These are phyloP conservation scores for Scaptomyza cyrtandrae DNA, from an alignment of 2,888 invertebrate genomes.

Conservation along the genomic window DNA sequence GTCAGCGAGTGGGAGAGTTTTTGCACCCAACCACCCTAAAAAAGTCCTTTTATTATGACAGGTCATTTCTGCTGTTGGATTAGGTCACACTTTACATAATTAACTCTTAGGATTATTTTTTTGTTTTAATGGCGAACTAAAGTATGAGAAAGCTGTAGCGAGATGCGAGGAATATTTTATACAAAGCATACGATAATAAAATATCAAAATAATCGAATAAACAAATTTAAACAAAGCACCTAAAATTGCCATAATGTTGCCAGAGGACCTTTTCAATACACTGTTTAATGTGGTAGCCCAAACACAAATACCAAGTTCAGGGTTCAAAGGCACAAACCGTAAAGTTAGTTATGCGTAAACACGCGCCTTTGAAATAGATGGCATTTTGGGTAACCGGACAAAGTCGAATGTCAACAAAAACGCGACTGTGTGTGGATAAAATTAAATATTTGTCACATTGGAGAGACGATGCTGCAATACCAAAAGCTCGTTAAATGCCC, in stretches of 20 bases:
- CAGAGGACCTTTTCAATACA: not conserved
- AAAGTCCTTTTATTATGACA: constrained; percentile 50
- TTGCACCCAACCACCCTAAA: constrained; percentile 8
- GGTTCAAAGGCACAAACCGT: constrained; percentile 57
- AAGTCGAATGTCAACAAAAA: constrained; percentile 63
- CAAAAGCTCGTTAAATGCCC: constrained; percentile 39
- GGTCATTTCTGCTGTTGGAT: constrained; percentile 49
- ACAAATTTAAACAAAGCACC: not conserved
- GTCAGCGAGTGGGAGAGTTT: constrained; percentile 33
- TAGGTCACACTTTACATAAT: constrained; percentile 77
- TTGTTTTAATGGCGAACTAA: constrained; percentile 2
- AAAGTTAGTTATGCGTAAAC: constrained; percentile 74
- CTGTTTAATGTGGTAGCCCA: constrained; percentile 6
- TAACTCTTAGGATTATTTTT: constrained; percentile 53
- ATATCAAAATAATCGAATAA: not conserved
- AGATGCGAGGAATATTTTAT: too few species aligned
- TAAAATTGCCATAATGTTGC: not conserved
- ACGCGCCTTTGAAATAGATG: constrained; percentile 66
- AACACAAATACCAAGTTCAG: constrained; percentile 29
- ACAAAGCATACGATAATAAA: too few species aligned
- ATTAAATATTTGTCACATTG: constrained; percentile 68
- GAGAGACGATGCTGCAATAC: constrained; percentile 54
- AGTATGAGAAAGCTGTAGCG: not conserved
- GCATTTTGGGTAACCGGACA: constrained; percentile 25
- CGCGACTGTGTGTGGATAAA: constrained; percentile 56